phyloP scores from a whole-genome alignment of 92 coral and sea anemone genomes.

The Paragorgia papillata region DNA sequence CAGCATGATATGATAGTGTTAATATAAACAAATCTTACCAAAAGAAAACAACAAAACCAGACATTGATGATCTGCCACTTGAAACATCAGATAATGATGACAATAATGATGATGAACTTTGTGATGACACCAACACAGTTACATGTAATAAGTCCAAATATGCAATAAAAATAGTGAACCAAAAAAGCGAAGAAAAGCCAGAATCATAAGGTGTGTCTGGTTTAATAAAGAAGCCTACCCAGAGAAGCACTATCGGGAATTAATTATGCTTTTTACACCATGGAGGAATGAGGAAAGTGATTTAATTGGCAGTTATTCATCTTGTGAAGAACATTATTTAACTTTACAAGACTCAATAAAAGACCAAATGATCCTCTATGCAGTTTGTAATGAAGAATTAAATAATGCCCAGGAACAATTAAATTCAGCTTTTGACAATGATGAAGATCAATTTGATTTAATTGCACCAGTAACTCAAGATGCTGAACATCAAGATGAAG shows the following conservation, averaged over 20 bases:
- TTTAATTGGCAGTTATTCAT: constrained; percentile 26
- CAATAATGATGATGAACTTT: no score
- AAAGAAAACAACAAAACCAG: neutral
- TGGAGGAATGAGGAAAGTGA: constrained; percentile 47
- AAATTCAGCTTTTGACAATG: constrained; percentile 5
- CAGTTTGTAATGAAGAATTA: constrained; percentile 18
- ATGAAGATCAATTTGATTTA: constrained; percentile 63
- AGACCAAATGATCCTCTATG: constrained; percentile 23
- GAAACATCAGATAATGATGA: no score
- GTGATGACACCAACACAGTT: no score
- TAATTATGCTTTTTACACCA: constrained; percentile 14
- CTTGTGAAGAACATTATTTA: constrained; percentile 41
- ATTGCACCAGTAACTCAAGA: constrained; percentile 61
- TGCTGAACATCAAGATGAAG: constrained; percentile 58
- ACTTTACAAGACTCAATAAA: constrained; percentile 25
- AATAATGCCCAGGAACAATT: neutral
- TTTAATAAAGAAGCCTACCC: constrained; percentile 38
- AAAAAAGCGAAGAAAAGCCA: constrained; percentile 24
- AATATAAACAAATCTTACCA: no score
- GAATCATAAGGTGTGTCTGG: neutral
- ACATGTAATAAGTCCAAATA: no score
- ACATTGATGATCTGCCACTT: no score
- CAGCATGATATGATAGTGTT: constrained; percentile 48
- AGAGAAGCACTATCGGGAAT: constrained; percentile 42
- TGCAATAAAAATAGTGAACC: constrained; percentile 3